phyloP scores from a whole-genome alignment of 2,113 vertebrate genomes.

The Muscicapa adusta region DNA sequence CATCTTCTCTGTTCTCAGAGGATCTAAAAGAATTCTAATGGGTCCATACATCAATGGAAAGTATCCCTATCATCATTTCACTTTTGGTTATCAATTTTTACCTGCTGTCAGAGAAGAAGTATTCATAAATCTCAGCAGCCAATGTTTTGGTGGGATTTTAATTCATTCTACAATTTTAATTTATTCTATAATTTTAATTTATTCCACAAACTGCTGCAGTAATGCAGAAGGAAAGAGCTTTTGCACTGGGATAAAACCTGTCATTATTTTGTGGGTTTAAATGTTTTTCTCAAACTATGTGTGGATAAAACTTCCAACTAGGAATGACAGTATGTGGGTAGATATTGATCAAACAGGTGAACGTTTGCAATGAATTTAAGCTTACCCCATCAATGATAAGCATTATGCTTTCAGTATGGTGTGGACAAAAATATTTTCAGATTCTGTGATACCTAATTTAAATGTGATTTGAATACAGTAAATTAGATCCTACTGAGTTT shows the following conservation, averaged over 20 bases:
- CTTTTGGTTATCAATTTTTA: background rate
- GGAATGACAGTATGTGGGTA: background rate
- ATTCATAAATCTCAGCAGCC: background rate
- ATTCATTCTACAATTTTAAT: slow-evolving; percentile 38
- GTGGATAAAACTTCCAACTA: background rate
- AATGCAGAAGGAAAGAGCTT: background rate
- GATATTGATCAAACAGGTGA: slow-evolving; percentile 16
- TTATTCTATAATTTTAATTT: slow-evolving; percentile 39
- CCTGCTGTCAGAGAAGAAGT: background rate
- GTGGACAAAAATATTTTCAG: background rate
- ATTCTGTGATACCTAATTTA: background rate
- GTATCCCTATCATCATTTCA: background rate
- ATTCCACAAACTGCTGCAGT: background rate
- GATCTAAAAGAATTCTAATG: background rate
- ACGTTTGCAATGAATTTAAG: background rate
- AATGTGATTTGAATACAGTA: background rate
- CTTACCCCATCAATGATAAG: background rate
- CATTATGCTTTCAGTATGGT: background rate
- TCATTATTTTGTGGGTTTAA: background rate
- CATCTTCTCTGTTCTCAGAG: background rate
- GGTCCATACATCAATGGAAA: background rate
- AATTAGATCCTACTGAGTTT: background rate
- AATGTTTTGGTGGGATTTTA: background rate
- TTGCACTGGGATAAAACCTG: background rate
- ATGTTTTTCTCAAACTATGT: background rate